These are phyloP conservation scores for Paguma larvata DNA, from an alignment of 2,797 vertebrate genomes.

Conservation along the genomic window DNA sequence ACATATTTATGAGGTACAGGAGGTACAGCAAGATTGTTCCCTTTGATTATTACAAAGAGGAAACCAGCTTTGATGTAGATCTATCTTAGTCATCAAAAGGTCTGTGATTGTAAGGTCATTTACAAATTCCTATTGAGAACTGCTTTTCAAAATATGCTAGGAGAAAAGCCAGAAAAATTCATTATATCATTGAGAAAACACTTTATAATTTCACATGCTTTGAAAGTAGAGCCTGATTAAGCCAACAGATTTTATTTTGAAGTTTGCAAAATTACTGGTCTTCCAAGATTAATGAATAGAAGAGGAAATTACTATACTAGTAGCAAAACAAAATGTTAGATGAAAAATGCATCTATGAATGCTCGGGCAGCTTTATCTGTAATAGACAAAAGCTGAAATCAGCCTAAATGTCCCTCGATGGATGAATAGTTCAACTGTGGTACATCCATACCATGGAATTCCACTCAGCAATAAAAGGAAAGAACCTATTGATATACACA, in stretches of 20 bases:
- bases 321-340: conserved; percentile 56
- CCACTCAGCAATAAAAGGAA: conserved; percentile 15
- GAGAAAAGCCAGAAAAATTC: conserved; percentile 61
- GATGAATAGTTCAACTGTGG: conserved; percentile 15
- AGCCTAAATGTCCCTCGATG: conserved; percentile 14
- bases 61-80: conserved; percentile 47
- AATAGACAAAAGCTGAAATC: conserved; percentile 45
- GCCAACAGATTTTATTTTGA: conserved; percentile 43
- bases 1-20: conserved; percentile 44
- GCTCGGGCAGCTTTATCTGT: conserved; percentile 55
- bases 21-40: conserved; percentile 41
- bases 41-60: conserved; percentile 68
- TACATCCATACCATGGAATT: not conserved
- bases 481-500: not conserved
- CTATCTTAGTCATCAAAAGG: conserved; percentile 29
- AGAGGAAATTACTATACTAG: conserved; percentile 8
- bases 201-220: conserved; percentile 29
- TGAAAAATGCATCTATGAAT: conserved; percentile 36
- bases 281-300: conserved; percentile 35
- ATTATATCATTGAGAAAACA: conserved; percentile 41
- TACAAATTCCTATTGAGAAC: conserved; percentile 56
- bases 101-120: conserved; percentile 46
- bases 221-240: conserved; percentile 15
- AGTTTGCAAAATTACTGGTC: conserved; percentile 60
- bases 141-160: conserved; percentile 65